Base-by-base conservation (phyloP, 2,888 invertebrate genomes). In the Litoditis marina region DNA sequence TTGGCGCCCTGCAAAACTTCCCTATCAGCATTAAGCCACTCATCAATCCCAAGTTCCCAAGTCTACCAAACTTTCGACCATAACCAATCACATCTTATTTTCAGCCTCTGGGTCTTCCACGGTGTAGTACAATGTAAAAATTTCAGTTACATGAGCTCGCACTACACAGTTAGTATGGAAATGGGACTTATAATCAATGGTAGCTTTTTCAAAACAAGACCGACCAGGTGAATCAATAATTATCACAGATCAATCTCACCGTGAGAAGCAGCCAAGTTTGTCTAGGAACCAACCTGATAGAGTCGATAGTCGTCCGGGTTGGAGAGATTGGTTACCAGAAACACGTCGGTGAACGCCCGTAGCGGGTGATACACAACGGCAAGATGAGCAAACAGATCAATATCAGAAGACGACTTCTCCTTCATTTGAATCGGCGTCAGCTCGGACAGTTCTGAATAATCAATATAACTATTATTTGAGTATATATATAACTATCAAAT, bases 301-400 rank as follows among this genome's bases (percentile, higher is more conserved):
- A 76, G 63, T 28, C 50, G 49, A 49, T 66, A 73, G 13, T 49
- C 31, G 39, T 72, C 62, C 3, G 59, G 27, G 42, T 76, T 66
- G 2, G 70, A 71, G 32, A 76, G 36, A 25, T 72, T 74, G 30
- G 67, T 63, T 8, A 61, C 44, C 47, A 76, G 54, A 51, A 71
- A 69, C 16, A 72, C 71, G 42, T 76, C 74, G 7, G 68, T 68
- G 57, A 76, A 76, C 32, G 71, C 58, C 30, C 34, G 31, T 30
- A 46, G 31, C 13, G 47, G 19, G 25, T 27, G n/a, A 7, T 54
- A 27, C 13, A 28, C 25, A 11, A 55, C 16, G 8, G 61, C 61
- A 5, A 44, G 30, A 28, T 55, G n/a, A 8, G 36, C 16, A 34
- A 32, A 61, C n/a, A 61, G 27, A n/a, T 55, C 39, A 25, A 61